A percentile compares a stretch with the other conserved stretches of the same genome.
phyloP scores from a whole-genome alignment of 1,140 invertebrate species.

The Diorhabda elongata region DNA sequence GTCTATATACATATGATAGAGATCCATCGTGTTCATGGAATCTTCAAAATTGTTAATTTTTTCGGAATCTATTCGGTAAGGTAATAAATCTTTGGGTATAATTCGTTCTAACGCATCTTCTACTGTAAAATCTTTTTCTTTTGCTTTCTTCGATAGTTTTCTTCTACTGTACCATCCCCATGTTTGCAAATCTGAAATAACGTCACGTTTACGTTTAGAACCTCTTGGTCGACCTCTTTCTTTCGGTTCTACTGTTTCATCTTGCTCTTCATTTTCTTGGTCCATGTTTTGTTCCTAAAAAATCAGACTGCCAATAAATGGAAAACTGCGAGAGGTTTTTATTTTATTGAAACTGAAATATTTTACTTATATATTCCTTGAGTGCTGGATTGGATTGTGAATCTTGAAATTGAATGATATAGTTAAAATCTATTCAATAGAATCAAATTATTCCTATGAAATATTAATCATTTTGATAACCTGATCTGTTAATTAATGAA shows the following conservation, averaged over 20 bases:
- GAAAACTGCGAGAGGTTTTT: no score
- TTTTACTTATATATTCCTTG: no score
- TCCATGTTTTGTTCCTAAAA: conserved; percentile 36
- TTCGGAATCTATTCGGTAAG: conserved; percentile 32
- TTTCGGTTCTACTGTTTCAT: conserved; percentile 43
- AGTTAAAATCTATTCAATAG: no score
- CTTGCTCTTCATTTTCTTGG: conserved; percentile 36
- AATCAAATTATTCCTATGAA: no score
- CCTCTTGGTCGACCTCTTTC: conserved; percentile 49
- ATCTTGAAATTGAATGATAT: no score
- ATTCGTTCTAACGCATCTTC: conserved; percentile 60
- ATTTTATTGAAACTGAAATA: no score
- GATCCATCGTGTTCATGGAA: conserved; percentile 61
- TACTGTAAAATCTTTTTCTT: conserved; percentile 60
- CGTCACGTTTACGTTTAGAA: conserved; percentile 61
- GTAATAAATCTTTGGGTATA: conserved; percentile 57
- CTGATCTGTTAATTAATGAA: no score
- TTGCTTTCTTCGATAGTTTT: conserved; percentile 60
- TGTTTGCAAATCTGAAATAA: conserved; percentile 62
- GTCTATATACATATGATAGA: conserved; percentile 60
- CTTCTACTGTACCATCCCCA: conserved; percentile 72
- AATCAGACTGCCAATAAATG: not conserved
- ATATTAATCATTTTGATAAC: no score
- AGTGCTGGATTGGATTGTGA: no score
- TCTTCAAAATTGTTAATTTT: conserved; percentile 50